Conservation (phyloP, 2,888 invertebrate species). For the Drosophila nr. perissopoda region DNA sequence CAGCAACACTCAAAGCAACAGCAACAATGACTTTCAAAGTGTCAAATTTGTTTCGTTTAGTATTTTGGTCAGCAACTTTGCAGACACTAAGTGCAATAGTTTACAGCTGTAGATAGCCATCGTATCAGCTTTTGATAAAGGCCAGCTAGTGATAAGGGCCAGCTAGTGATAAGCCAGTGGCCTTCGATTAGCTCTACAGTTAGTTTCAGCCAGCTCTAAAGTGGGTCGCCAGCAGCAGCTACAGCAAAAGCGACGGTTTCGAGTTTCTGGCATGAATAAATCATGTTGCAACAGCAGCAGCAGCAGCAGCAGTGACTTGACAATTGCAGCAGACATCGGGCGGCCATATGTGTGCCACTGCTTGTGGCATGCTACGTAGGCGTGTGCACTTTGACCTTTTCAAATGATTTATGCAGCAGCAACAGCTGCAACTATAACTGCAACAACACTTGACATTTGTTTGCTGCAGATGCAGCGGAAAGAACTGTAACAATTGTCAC, state of each 20-base stretch:
- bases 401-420: constrained; percentile 65
- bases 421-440: constrained; percentile 32
- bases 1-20: constrained; percentile 1
- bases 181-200: constrained; percentile 49
- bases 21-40: constrained; percentile 3
- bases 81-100: constrained; percentile 15
- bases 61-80: constrained; percentile 23
- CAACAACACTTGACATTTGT: constrained; percentile 63
- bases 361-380: constrained; percentile 54
- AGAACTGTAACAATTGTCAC: constrained; percentile 40
- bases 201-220: constrained; percentile 26
- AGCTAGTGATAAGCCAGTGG: constrained; percentile 36
- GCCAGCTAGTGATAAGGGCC: constrained; percentile 34
- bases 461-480: constrained; percentile 6
- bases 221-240: constrained; percentile 43
- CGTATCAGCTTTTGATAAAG: constrained; percentile 49
- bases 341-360: constrained; percentile 57
- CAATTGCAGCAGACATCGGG: constrained; percentile 67
- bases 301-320: constrained; percentile 49
- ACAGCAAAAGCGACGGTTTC: constrained; percentile 7
- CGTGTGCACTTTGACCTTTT: constrained; percentile 71
- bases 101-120: constrained; percentile 20
- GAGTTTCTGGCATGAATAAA: constrained; percentile 61
- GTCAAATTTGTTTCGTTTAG: constrained; percentile 2
- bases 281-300: constrained; percentile 43